phyloP scores from a whole-genome alignment of 1,140 invertebrate genomes.

The Brachionus manjavacas region DNA sequence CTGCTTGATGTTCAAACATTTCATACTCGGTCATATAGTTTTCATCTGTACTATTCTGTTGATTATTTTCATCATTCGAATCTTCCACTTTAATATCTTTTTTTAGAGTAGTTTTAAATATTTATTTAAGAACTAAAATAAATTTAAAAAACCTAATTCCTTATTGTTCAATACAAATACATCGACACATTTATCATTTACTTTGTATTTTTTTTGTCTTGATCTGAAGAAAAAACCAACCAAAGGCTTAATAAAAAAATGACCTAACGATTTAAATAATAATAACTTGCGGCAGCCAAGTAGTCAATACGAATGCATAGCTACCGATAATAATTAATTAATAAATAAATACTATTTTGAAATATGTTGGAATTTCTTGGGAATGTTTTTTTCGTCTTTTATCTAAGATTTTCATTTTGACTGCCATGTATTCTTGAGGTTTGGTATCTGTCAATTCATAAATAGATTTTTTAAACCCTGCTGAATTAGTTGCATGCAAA shows the following conservation, averaged over 20 bases:
- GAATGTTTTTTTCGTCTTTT: background rate
- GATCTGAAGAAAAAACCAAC: background rate
- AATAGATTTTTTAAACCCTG: conserved; percentile 1
- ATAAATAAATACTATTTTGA: background rate
- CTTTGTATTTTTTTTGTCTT: background rate
- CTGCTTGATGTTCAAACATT: background rate
- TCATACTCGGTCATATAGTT: conserved; percentile 26
- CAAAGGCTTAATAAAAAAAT: background rate
- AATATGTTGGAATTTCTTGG: background rate
- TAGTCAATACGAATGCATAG: background rate
- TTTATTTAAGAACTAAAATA: background rate
- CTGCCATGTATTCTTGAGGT: background rate
- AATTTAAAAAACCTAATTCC: background rate
- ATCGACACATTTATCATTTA: background rate
- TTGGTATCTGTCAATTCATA: background rate
- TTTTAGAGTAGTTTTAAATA: background rate
- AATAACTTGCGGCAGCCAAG: background rate
- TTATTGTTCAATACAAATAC: background rate
- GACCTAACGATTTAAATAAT: too few species aligned
- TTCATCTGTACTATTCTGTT: background rate
- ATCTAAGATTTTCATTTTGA: background rate
- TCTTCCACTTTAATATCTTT: background rate
- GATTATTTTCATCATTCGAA: background rate
- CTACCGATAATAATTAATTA: background rate
- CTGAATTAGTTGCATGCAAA: conserved; percentile 17